Evolutionary conservation across 2,888 invertebrate genomes (phyloP).

Genomic region (Capitulum mitella): DNA sequence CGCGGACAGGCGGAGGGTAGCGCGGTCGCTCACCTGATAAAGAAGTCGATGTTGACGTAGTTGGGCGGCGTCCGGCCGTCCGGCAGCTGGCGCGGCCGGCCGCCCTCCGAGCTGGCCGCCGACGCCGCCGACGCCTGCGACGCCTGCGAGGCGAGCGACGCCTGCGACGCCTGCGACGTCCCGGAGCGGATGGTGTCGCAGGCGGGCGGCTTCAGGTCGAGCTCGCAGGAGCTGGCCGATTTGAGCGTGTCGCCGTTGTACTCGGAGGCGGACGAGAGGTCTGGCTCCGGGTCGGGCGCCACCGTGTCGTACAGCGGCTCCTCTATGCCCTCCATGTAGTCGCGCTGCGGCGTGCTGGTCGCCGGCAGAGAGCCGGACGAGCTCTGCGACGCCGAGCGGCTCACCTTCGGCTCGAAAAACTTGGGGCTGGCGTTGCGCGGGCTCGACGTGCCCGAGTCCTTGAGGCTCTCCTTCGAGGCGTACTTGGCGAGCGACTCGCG

Average conservation of each 20-base stretch:
- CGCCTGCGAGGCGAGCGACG: slow-evolving; percentile 31
- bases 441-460: slow-evolving; percentile 20
- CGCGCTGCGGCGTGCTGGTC: not conserved
- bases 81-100: slow-evolving; percentile 29
- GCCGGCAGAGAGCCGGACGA: not conserved
- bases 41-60: slow-evolving; percentile 88
- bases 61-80: slow-evolving; percentile 52
- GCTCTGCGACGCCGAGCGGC: slow-evolving; percentile 18
- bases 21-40: slow-evolving; percentile 47
- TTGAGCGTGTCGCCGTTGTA: slow-evolving; percentile 37
- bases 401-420: slow-evolving; percentile 21
- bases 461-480: slow-evolving; percentile 16
- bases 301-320: slow-evolving; percentile 53
- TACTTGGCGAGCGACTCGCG: not conserved
- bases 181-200: slow-evolving; percentile 27
- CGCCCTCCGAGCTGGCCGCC: slow-evolving; percentile 31
- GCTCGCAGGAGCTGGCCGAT: slow-evolving; percentile 35
- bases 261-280: slow-evolving; percentile 30
- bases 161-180: slow-evolving; percentile 12
- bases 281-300: slow-evolving; percentile 43
- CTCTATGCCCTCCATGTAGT: slow-evolving; percentile 31
- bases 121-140: slow-evolving; percentile 21
- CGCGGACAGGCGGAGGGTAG: not conserved
- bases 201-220: slow-evolving; percentile 8
- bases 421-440: slow-evolving; percentile 19